Base-by-base conservation (phyloP, 2,888 invertebrate species). In the Tanypteryx hageni region DNA sequence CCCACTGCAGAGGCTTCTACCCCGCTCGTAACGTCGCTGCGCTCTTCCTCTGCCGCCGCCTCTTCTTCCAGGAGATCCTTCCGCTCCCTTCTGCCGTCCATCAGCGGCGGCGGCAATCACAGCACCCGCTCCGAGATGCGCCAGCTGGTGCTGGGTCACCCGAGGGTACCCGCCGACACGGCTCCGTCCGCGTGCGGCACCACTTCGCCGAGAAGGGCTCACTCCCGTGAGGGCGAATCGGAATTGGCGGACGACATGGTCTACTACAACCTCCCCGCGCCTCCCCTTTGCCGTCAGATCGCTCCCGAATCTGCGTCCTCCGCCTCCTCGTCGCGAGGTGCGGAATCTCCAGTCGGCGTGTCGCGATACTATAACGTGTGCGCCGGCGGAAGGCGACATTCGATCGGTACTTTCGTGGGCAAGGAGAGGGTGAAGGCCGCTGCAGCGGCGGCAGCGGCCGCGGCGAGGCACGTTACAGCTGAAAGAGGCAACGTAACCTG, bases 131-230 rank as follows among this genome's bases (percentile, higher is more conserved):
- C 89, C 68, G 92, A 64, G 84, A 83, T 83, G 22, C 81, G 76
- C 16, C 96, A 96, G 61, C 96, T 97, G 93, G 95, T 97, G 92
- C 96, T 96, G 94, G 97, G 97, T 1, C 97, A 97, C 93, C 97
- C 97, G 0, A 95, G 97, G 93, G 96, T 97, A 0, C 96, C 97
- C 0, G 97, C 97, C 94, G 96, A 97, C 81, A 97, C 97, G 0
- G 96, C 96, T 11, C 95, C 95, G 0, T 94, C 94, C 0, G 94
- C 93, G 9, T 92, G 92, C 4, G 81, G 27, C 85, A 27, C 9
- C 92, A 92, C 27, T 92, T 92, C 61, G 92, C 93, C 91, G 93
- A 93, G 93, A 93, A 76, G 27, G 68, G 93, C 94, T 92, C 93
- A 94, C 59, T 93, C 93, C 83, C 93, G 93, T 64, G 93, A 94